Conservation (phyloP, 1,140 invertebrate genomes). For the Eupeodes corollae region DNA sequence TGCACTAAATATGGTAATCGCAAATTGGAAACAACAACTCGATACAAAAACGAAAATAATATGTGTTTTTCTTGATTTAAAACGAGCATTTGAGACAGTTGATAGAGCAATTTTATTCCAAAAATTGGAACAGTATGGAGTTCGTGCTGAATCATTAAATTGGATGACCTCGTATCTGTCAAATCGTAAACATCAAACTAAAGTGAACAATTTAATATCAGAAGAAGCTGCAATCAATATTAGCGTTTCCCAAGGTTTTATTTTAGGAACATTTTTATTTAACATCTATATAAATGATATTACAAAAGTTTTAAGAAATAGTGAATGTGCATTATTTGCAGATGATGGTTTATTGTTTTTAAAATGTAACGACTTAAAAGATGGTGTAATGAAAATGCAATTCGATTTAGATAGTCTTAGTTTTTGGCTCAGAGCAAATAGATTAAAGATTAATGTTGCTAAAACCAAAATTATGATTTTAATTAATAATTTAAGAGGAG, state of each 20-base stretch:
- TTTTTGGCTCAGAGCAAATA: too few relatives aligned
- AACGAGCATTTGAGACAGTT: not conserved
- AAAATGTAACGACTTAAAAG: too few relatives aligned
- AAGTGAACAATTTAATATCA: not conserved
- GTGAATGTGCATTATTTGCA: too few relatives aligned
- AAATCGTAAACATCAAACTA: not conserved
- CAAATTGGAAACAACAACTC: not conserved
- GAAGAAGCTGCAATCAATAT: not conserved
- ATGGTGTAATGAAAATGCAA: too few relatives aligned
- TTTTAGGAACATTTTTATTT: not conserved
- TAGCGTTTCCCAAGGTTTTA: not conserved
- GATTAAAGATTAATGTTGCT: too few relatives aligned
- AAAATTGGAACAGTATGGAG: not conserved
- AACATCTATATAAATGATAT: too few relatives aligned
- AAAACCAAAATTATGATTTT: too few relatives aligned
- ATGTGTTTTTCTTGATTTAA: not conserved
- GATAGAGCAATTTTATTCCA: not conserved
- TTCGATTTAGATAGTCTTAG: too few relatives aligned
- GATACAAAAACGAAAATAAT: not conserved
- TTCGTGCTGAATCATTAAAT: not conserved
- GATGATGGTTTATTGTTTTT: too few relatives aligned
- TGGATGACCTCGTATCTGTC: not conserved
- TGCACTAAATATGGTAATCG: not conserved
- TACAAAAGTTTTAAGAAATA: too few relatives aligned
- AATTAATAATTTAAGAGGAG: too few relatives aligned